A percentile compares a stretch with the other conserved stretches of the same genome.
Conservation (phyloP, 1,140 invertebrate species). For the Danaus plexippus region DNA sequence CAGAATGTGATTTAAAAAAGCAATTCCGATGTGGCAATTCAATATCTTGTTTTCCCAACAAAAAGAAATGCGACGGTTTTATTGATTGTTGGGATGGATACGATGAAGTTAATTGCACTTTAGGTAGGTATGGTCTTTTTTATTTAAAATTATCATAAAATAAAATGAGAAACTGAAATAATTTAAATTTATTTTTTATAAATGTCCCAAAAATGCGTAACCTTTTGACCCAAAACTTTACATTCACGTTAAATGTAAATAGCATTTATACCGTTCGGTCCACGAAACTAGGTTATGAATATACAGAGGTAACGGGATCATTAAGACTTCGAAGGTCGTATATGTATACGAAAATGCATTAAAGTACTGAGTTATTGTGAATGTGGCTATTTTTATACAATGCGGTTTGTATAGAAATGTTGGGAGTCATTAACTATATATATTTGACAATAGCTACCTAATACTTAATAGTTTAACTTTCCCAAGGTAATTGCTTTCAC, state of each 20-base stretch:
- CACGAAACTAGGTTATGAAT: constrained; percentile 51
- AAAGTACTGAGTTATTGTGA: no score
- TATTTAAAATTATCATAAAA: constrained; percentile 19
- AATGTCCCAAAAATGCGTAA: no score
- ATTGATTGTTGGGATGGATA: constrained; percentile 86
- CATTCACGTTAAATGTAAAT: constrained; percentile 26
- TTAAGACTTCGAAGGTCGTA: background rate
- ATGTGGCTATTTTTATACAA: no score
- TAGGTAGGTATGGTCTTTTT: constrained; percentile 62
- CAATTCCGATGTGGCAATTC: constrained; percentile 84
- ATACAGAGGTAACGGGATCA: constrained; percentile 42
- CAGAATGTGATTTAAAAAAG: constrained; percentile 79
- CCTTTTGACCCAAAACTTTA: no score
- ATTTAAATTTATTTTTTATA: no score
- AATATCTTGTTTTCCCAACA: constrained; percentile 81
- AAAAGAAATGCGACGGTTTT: constrained; percentile 79
- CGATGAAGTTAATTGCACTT: constrained; percentile 84
- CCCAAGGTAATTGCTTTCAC: background rate
- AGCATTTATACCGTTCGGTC: constrained; percentile 40
- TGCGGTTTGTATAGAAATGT: no score
- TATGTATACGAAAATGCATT: no score
- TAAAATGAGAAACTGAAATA: constrained; percentile 16
- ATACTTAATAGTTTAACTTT: background rate
- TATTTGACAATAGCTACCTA: constrained; percentile 12
- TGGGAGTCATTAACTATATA: no score